Conservation (phyloP, 2,888 invertebrate genomes). For the Venusia cambrica region DNA sequence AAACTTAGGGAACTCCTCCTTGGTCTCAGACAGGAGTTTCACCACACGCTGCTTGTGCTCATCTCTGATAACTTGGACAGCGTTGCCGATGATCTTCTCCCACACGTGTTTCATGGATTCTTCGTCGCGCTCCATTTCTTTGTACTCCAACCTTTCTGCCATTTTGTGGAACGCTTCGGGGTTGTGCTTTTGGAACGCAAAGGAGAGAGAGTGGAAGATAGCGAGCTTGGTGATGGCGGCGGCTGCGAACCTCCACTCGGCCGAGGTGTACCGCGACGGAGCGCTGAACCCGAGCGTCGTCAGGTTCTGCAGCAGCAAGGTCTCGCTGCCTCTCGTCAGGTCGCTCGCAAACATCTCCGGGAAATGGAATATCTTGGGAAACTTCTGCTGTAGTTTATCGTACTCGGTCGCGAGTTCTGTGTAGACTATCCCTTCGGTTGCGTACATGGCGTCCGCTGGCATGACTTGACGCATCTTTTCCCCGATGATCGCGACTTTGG, state of each 20-base stretch:
- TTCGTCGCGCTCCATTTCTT: conserved; percentile 6
- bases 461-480: conserved; percentile 33
- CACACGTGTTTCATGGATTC: conserved; percentile 20
- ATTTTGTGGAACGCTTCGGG: conserved; percentile 38
- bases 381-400: conserved; percentile 29
- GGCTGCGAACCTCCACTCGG: conserved; percentile 48
- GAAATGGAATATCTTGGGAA: conserved; percentile 37
- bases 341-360: conserved; percentile 43
- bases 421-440: conserved; percentile 42
- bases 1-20: conserved; percentile 28
- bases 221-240: conserved; percentile 44
- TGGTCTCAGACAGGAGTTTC: conserved; percentile 26
- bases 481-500: conserved; percentile 44
- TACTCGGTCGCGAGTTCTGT: conserved; percentile 32
- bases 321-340: conserved; percentile 37
- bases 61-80: conserved; percentile 34
- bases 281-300: conserved; percentile 38
- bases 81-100: conserved; percentile 27
- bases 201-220: conserved; percentile 57
- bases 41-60: conserved; percentile 34
- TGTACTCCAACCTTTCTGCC: conserved; percentile 25
- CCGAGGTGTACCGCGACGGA: conserved; percentile 32
- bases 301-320: conserved; percentile 51
- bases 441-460: conserved; percentile 33
- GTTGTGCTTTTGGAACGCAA: conserved; percentile 48